Base-by-base conservation (phyloP, 2,797 vertebrate genomes). In the Neoniphon sammara region DNA sequence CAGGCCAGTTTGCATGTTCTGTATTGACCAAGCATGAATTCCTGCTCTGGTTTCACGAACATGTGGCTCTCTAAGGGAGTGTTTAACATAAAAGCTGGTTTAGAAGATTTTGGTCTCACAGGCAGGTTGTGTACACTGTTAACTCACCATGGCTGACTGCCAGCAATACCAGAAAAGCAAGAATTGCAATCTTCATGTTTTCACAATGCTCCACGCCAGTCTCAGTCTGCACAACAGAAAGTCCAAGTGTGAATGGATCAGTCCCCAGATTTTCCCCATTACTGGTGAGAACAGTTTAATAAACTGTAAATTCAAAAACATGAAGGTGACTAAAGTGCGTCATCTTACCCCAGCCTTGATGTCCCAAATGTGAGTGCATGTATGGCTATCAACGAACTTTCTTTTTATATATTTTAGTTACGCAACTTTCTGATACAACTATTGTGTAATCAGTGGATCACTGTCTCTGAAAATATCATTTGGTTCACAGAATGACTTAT, bases 101-200 rank as follows among this genome's bases (percentile, higher is more conserved):
- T 34, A 34, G 5, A 34, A 34, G 7, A 34, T 34, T 34, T 34
- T 34, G 31, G 5, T 34, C 31, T 34, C 7, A 34, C 31, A 34
- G 31, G 5, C 31, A 34, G 5, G 1, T 7, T 2, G 31, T 34
- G 7, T 34, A 34, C 5, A 6, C 7, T 34, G 31, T 34, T 3
- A 47, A 78, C 75, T 78, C 66, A 70, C 70, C 15, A 27, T 58
- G 66, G 30, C 44, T 75, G 62, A 71, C 14, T 27, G 27, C 31
- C 30, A 62, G 5, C 18, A 68, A 1, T 0, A 75, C 17, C 1
- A 75, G 1, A 17, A 62, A 55, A 60, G 55, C 50, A 44, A 76
- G 42, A 62, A 72, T 46, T 52, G 44, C 71, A 46, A 47, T n/a
- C 47, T 74, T 77, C 52, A 77, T 74, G 59, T 70, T 67, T 46